Percentiles rank a stretch among this genome's conserved stretches.
Evolutionary conservation across 2,888 invertebrate genomes (phyloP).

Genomic region (Amorpha juglandis): DNA sequence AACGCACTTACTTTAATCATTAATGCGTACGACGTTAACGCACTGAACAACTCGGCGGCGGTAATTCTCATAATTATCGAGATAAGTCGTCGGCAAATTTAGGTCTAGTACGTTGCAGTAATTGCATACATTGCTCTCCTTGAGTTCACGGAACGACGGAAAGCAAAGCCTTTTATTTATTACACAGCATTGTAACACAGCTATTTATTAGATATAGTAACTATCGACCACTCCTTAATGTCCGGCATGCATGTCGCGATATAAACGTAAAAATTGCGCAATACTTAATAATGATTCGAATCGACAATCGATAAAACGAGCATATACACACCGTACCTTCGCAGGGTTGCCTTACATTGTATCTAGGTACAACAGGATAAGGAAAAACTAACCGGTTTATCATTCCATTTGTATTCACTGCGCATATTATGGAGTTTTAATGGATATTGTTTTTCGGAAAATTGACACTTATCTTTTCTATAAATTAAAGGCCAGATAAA

Average conservation of each 20-base stretch:
- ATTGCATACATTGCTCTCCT: conserved; percentile 77
- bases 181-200: conserved; percentile 57
- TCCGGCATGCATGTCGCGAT: conserved; percentile 56
- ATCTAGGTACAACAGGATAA: not conserved
- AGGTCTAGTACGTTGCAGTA: conserved; percentile 45
- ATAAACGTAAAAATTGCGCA: conserved; percentile 50
- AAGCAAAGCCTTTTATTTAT: conserved; percentile 63
- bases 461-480: not conserved
- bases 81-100: conserved; percentile 52
- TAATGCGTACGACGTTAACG: conserved; percentile 17
- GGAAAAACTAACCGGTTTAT: not conserved
- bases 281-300: conserved; percentile 54
- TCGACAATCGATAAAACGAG: conserved; percentile 56
- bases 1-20: conserved; percentile 10
- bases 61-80: conserved; percentile 62
- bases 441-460: not conserved
- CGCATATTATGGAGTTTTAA: conserved; percentile 10
- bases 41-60: conserved; percentile 19
- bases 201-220: conserved; percentile 46
- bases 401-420: not conserved
- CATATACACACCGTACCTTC: conserved; percentile 24
- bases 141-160: conserved; percentile 75
- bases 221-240: conserved; percentile 58
- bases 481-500: not conserved
- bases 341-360: conserved; percentile 2